These are phyloP conservation scores for Anthonomus grandis DNA, from an alignment of 1,140 invertebrate genomes.

Conservation along the genomic window DNA sequence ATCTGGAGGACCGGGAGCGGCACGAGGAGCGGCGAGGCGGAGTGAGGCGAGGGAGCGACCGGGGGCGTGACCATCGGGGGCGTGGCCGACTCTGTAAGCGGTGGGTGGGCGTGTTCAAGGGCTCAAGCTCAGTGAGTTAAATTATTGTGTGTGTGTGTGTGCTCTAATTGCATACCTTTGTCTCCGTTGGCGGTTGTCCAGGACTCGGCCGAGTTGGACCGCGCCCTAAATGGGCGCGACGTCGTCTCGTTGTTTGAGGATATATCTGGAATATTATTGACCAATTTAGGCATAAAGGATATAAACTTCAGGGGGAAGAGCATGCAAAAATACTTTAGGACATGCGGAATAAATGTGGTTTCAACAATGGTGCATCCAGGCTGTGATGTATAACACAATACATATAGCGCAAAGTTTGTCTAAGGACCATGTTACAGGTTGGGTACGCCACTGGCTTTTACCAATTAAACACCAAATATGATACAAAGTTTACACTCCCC, in stretches of 20 bases:
- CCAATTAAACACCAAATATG: too few species aligned
- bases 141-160: not conserved
- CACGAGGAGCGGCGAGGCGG: slow-evolving; percentile 38
- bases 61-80: slow-evolving; percentile 16
- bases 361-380: too few species aligned
- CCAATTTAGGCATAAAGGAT: too few species aligned
- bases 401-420: too few species aligned
- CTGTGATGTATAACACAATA: too few species aligned
- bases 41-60: slow-evolving; percentile 12
- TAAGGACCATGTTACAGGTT: too few species aligned
- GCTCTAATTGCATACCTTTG: slow-evolving; percentile 15
- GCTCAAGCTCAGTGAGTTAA: not conserved
- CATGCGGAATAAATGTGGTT: too few species aligned
- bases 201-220: slow-evolving; percentile 58
- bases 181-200: slow-evolving; percentile 47
- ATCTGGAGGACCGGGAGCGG: slow-evolving; percentile 41
- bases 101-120: not conserved
- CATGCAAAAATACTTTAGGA: too few species aligned
- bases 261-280: slow-evolving; percentile 24
- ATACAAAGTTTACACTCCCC: too few species aligned
- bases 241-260: slow-evolving; percentile 14
- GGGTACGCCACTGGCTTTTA: too few species aligned
- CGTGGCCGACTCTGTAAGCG: slow-evolving; percentile 24
- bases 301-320: too few species aligned
- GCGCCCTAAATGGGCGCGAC: slow-evolving; percentile 39